phyloP scores from a whole-genome alignment of 2,797 vertebrate species.

The Aplochiton taeniatus region DNA sequence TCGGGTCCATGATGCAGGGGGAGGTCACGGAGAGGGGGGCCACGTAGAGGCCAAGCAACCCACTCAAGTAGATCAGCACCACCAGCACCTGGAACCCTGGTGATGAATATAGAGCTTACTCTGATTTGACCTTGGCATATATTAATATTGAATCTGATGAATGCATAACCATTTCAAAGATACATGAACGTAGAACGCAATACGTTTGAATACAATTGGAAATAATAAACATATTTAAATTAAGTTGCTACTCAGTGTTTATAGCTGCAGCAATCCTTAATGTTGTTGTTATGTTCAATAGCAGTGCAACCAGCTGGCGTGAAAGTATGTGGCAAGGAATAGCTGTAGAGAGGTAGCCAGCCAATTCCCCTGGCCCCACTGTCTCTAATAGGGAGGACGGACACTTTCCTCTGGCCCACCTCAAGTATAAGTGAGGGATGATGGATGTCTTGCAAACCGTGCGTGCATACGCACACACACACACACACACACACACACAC shows the following conservation, averaged over 20 bases:
- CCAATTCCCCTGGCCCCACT: neutral
- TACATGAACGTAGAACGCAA: too few species aligned
- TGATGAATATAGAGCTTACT: neutral
- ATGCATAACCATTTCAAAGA: neutral
- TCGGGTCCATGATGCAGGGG: constrained; percentile 93
- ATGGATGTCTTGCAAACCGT: constrained; percentile 9
- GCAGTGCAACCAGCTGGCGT: too few species aligned
- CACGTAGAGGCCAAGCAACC: constrained; percentile 86
- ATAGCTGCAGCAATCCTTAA: too few species aligned
- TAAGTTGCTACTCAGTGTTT: too few species aligned
- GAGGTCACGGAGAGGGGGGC: constrained; percentile 89
- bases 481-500: constrained; percentile 2
- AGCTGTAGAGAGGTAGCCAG: neutral
- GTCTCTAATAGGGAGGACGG: neutral
- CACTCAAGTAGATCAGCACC: constrained; percentile 82
- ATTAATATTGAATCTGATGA: neutral
- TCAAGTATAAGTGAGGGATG: constrained; percentile 14
- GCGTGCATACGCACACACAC: neutral
- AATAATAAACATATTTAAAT: too few species aligned
- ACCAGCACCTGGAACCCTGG: constrained; percentile 88
- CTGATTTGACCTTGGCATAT: neutral
- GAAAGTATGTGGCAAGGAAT: too few species aligned
- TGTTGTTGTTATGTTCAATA: too few species aligned
- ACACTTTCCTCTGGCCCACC: constrained; percentile 1
- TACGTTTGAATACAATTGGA: too few species aligned